Conservation (phyloP, 2,113 vertebrate genomes). For the Halcyon malimbica region DNA sequence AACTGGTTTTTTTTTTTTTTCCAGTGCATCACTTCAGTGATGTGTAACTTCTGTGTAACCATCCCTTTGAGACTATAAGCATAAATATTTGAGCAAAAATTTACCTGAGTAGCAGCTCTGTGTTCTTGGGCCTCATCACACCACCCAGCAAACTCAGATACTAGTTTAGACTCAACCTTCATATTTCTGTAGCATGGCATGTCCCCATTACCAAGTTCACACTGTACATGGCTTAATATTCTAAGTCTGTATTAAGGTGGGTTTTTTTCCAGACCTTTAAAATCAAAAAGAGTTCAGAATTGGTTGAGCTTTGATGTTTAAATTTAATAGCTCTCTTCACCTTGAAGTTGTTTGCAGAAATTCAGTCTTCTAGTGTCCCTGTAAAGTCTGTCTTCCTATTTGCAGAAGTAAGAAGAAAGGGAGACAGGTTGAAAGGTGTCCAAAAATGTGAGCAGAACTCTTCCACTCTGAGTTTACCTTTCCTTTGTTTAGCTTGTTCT, state of each 20-base stretch:
- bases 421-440: not conserved
- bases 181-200: not conserved
- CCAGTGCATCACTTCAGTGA: not conserved
- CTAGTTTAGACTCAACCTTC: not conserved
- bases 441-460: not conserved
- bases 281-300: not conserved
- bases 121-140: not conserved
- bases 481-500: not conserved
- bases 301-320: not conserved
- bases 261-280: not conserved
- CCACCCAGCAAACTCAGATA: not conserved
- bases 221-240: not conserved
- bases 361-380: not conserved
- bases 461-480: not conserved
- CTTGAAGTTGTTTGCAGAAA: not conserved
- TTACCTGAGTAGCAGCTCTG: not conserved
- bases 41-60: not conserved
- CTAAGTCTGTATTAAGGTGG: not conserved
- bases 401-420: not conserved
- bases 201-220: not conserved
- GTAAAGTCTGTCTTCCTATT: not conserved
- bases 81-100: not conserved
- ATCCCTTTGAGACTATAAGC: not conserved
- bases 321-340: not conserved
- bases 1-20: not conserved